Evolutionary conservation across 2,113 vertebrate species (phyloP).

Genomic region (Cryptotis parvus): DNA sequence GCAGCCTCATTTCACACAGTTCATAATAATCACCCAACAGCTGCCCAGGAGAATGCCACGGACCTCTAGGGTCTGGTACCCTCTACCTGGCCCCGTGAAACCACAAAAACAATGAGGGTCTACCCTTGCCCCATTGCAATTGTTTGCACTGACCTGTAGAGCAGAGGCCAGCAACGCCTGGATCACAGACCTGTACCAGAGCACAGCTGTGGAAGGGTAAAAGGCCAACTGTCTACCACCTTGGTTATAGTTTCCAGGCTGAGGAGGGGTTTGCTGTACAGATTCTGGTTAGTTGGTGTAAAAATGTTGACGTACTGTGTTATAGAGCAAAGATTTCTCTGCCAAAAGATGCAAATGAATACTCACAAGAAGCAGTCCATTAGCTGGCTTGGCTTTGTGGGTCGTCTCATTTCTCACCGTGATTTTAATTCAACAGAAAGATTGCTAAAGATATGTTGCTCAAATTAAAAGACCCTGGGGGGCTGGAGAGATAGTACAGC

Average conservation of each 20-base stretch:
- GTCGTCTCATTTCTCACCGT: neutral
- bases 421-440: slow-evolving; percentile 26
- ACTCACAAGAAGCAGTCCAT: neutral
- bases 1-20: neutral
- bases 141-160: neutral
- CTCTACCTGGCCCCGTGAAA: neutral
- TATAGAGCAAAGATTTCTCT: no score
- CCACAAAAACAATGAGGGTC: neutral
- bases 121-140: neutral
- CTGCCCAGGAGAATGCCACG: neutral
- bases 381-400: neutral
- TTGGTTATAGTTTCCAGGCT: no score
- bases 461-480: neutral
- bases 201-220: no score
- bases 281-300: no score
- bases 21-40: neutral
- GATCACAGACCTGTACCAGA: no score
- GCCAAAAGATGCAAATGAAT: no score
- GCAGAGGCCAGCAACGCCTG: neutral
- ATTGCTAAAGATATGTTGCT: slow-evolving; percentile 6
- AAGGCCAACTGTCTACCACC: no score
- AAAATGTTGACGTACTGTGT: no score
- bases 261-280: no score
- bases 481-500: no score
- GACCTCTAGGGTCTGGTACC: neutral